phyloP scores from a whole-genome alignment of 2,888 invertebrate genomes.

The Rhingia campestris region DNA sequence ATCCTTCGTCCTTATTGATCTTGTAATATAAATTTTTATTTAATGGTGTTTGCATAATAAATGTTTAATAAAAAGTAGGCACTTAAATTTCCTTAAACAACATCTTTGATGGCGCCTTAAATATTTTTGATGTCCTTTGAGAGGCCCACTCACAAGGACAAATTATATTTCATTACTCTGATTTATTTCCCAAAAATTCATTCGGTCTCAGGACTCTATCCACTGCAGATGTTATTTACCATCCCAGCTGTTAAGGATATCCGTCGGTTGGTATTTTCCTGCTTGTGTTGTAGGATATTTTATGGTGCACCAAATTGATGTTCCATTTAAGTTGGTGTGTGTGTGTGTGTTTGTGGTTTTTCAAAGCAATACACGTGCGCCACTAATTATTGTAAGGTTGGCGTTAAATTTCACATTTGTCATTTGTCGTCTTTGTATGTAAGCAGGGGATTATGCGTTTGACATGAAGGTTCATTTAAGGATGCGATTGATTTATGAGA shows the following conservation, averaged over 20 bases:
- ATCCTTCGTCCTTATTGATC: too few relatives aligned
- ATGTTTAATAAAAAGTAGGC: too few relatives aligned
- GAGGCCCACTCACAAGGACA: not conserved
- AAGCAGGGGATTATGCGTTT: conserved; percentile 23
- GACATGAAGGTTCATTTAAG: conserved; percentile 56
- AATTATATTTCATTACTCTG: conserved; percentile 29
- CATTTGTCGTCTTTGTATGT: conserved; percentile 24
- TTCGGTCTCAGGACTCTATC: conserved; percentile 38
- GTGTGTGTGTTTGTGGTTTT: conserved; percentile 14
- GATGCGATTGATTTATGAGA: conserved; percentile 51
- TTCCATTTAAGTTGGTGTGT: conserved; percentile 22
- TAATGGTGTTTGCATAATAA: too few relatives aligned
- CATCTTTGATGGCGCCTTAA: conserved; percentile 11
- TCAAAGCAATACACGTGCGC: conserved; percentile 48
- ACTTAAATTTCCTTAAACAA: too few relatives aligned
- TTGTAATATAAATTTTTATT: too few relatives aligned
- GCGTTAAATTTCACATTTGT: conserved; percentile 71
- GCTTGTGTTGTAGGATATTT: conserved; percentile 26
- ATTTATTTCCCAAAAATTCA: conserved; percentile 46
- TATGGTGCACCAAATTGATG: conserved; percentile 30
- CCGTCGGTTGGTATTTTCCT: conserved; percentile 5
- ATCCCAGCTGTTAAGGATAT: conserved; percentile 25
- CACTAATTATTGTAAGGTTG: conserved; percentile 64
- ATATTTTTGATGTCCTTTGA: conserved; percentile 43
- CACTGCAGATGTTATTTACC: conserved; percentile 45